A percentile compares a stretch with the other conserved stretches of the same genome.
Conservation (phyloP, 2,113 vertebrate genomes). For the Etheostoma cragini region DNA sequence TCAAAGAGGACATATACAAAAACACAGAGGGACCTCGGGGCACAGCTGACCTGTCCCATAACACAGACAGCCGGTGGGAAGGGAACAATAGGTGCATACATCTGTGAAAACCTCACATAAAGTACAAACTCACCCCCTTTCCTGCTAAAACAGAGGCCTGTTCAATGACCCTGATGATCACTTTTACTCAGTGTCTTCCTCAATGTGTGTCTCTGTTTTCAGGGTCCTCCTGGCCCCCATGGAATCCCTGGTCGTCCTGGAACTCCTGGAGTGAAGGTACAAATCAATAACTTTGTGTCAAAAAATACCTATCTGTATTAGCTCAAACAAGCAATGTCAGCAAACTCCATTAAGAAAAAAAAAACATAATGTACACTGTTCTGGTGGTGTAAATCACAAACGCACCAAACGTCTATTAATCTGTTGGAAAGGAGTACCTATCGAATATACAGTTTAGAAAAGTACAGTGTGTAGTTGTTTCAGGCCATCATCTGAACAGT, state of each 20-base stretch:
- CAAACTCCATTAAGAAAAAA: background rate
- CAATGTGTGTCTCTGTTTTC: conserved; percentile 67
- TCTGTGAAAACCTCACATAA: conserved; percentile 32
- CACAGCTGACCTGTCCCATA: conserved; percentile 41
- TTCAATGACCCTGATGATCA: conserved; percentile 25
- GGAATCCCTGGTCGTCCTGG: conserved; percentile 93
- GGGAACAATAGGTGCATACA: conserved; percentile 19
- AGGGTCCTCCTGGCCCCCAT: conserved; percentile 93
- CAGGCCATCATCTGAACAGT: background rate
- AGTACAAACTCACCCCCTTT: background rate
- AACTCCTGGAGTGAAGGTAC: conserved; percentile 89
- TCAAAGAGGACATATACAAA: conserved; percentile 50
- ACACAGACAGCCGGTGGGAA: conserved; percentile 4
- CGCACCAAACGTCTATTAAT: background rate
- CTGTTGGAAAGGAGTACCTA: background rate
- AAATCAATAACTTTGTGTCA: conserved; percentile 31
- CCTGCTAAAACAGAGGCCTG: conserved; percentile 7
- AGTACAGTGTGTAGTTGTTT: background rate
- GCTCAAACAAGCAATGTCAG: no score
- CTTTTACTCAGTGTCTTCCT: conserved; percentile 26
- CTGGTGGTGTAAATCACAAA: background rate
- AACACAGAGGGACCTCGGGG: conserved; percentile 33
- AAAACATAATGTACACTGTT: background rate
- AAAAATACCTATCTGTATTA: background rate
- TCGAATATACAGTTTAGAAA: background rate